These are phyloP conservation scores for Myoxocephalus aenaeus DNA, from an alignment of 2,797 vertebrate species.

Conservation along the genomic window DNA sequence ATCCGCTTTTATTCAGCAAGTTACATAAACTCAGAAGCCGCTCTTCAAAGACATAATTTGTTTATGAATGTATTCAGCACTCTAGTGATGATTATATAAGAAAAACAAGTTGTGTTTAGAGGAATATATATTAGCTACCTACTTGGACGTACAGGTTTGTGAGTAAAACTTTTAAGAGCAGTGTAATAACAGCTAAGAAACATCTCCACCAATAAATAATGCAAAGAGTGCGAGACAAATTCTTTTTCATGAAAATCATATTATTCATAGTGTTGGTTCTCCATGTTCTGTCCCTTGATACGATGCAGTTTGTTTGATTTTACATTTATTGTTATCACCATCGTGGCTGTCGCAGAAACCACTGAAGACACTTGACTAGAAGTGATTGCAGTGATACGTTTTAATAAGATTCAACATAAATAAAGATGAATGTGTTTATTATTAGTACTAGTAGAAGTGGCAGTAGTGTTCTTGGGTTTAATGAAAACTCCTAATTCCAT, in stretches of 20 bases:
- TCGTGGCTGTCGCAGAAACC: neutral
- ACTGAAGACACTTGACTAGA: neutral
- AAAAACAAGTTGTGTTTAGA: conserved; percentile 39
- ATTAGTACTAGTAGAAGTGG: neutral
- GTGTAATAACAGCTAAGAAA: neutral
- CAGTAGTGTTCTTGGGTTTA: neutral
- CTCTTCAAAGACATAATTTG: conserved; percentile 38
- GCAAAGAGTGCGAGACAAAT: neutral
- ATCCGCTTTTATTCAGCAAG: conserved; percentile 44
- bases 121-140: conserved; percentile 21
- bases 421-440: conserved; percentile 14
- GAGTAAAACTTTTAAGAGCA: neutral
- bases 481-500: neutral
- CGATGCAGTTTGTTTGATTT: conserved; percentile 10
- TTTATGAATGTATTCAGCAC: conserved; percentile 30
- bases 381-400: conserved; percentile 18
- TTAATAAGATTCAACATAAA: conserved; percentile 21
- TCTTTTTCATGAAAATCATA: neutral
- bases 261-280: neutral
- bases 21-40: conserved; percentile 48
- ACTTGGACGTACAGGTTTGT: neutral
- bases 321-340: conserved; percentile 6
- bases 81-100: conserved; percentile 13
- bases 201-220: neutral
- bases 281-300: neutral